Base-by-base conservation (phyloP, 2,888 invertebrate species). In the Autographa pulchrina region DNA sequence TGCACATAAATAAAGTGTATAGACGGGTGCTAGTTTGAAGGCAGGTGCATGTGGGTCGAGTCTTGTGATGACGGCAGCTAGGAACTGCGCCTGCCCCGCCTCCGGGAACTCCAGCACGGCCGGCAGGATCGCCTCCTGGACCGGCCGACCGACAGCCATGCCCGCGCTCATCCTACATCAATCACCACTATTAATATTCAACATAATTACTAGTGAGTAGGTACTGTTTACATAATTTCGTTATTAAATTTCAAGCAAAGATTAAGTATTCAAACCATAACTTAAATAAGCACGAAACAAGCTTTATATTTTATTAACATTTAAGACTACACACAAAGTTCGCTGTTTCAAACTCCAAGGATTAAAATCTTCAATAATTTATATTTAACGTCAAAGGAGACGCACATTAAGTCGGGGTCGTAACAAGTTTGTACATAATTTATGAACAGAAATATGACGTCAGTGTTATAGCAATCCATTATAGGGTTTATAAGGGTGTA, bases 11-110 rank as follows among this genome's bases (percentile, higher is more conserved):
- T 99, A 99, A 32, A 99, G 96, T 2, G 99, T 98, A 94, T 99
- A 99, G 35, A 99, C 99, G 0, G 99, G 99, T 0, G 99, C 98
- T 76, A 99, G 96, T 90, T 99, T 99, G 96, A 99, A 99, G 83
- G 98, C 98, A 14, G 98, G 98, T 72, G 97, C 97, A 89, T 98
- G 98, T 16, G 98, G 98, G 92, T 99, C 99, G 81, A 99, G 96
- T 82, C 99, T 97, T 48, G 98, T 97, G 89, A 99, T 97, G 78
- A 99, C 98, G 58, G 98, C 97, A 74, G 98, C 97, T 65, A 99
- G 96, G 93, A 99, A 99, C 83, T 98, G 97, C 90, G 99, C 98
- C 94, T 99, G 99, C 31, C 98, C 98, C 82, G 98, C 98, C 94
- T 99, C 99, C 32, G 98, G 98, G 93, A 99, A 99, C 95, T 99